These are phyloP conservation scores for Piezodorus guildinii DNA, from an alignment of 1,140 invertebrate genomes.

Conservation along the genomic window DNA sequence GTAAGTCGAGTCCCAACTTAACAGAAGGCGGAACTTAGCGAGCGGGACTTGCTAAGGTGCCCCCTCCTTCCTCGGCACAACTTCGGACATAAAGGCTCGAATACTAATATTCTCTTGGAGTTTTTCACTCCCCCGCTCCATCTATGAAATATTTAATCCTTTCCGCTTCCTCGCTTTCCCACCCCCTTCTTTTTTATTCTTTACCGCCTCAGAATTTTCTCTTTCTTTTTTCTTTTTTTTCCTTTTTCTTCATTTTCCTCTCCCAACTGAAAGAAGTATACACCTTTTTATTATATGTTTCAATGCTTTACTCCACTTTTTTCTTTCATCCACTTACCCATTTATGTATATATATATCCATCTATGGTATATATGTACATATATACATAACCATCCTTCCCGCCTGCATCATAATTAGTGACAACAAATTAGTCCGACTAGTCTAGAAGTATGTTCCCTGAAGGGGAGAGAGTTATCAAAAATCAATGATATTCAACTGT, in stretches of 20 bases:
- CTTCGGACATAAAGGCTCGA: constrained; percentile 1
- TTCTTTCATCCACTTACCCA: not conserved
- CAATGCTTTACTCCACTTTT: not conserved
- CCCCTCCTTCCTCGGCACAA: not conserved
- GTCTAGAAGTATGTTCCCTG: no score
- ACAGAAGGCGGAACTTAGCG: no score
- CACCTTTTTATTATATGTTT: not conserved
- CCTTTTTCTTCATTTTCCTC: not conserved
- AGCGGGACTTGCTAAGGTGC: no score
- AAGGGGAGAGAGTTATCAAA: no score
- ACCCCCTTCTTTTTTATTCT: not conserved
- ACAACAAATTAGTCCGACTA: no score
- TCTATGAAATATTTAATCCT: not conserved
- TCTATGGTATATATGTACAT: no score
- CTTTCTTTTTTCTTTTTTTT: not conserved
- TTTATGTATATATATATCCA: no score
- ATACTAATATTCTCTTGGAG: constrained; percentile 3
- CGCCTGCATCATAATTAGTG: no score
- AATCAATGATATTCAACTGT: no score
- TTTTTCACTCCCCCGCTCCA: not conserved
- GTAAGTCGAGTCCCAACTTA: no score
- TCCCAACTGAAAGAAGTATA: not conserved
- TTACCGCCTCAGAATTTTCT: not conserved
- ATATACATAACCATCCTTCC: no score
- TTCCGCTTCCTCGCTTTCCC: not conserved